These are phyloP conservation scores for Puffinus mauretanicus DNA, from an alignment of 2,113 vertebrate species.

Conservation along the genomic window DNA sequence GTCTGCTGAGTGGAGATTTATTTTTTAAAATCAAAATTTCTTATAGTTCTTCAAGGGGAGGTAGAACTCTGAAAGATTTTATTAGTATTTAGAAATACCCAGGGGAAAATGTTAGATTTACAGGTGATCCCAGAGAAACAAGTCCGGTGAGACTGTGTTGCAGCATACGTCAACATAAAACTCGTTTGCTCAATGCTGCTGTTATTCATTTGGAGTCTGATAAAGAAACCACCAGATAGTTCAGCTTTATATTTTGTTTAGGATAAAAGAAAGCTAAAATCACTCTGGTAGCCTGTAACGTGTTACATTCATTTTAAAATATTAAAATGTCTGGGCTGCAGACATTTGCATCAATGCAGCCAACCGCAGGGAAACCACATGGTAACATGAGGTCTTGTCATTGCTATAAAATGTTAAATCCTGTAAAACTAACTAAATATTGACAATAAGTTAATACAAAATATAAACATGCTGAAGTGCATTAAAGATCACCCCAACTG, in stretches of 20 bases:
- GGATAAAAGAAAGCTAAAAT: slow-evolving; percentile 61
- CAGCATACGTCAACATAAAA: slow-evolving; percentile 26
- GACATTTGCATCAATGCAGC: slow-evolving; percentile 21
- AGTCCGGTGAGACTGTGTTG: slow-evolving; percentile 17
- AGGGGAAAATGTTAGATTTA: slow-evolving; percentile 53
- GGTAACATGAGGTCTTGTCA: background rate
- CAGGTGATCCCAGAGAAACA: slow-evolving; percentile 47
- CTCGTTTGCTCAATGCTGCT: slow-evolving; percentile 1
- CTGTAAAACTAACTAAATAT: background rate
- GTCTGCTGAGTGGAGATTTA: slow-evolving; percentile 30
- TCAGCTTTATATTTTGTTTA: slow-evolving; percentile 52
- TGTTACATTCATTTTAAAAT: slow-evolving; percentile 66
- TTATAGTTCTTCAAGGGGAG: background rate
- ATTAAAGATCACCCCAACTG: background rate
- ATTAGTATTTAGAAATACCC: slow-evolving; percentile 45
- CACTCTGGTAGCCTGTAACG: slow-evolving; percentile 11
- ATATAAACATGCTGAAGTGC: background rate
- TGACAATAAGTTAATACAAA: background rate
- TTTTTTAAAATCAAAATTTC: slow-evolving; percentile 52
- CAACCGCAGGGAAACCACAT: slow-evolving; percentile 30
- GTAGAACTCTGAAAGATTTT: background rate
- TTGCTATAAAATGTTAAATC: background rate
- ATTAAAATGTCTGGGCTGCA: slow-evolving; percentile 44
- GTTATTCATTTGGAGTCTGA: slow-evolving; percentile 23
- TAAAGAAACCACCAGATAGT: slow-evolving; percentile 44